Evolutionary conservation across 2,797 vertebrate genomes (phyloP), one percentile per base, ranked within the genome.

Genomic region (Coregonus suidteri): DNA sequence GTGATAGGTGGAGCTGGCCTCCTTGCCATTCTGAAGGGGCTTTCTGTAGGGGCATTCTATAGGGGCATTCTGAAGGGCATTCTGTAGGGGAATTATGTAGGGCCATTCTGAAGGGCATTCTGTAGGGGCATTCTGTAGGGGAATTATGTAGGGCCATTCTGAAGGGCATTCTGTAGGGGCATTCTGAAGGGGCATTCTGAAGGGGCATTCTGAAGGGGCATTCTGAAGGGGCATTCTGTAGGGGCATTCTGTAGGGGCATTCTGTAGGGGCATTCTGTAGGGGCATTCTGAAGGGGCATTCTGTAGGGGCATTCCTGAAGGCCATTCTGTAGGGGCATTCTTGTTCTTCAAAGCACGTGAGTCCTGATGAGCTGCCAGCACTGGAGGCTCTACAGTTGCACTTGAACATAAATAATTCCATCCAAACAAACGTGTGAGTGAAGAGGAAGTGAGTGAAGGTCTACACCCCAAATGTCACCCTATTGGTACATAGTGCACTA

Each of bases 321-420:
- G 31, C 31, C 31, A 34, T 73, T 73, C 78, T 75, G 62, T 83
- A 74, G 52, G 75, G 73, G 67, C 77, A 83, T 77, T 82, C 76
- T 71, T n/a, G 56, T 20, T 76, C 71, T 82, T 86, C 80, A 86
- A 82, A 86, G 75, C n/a, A 72, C 72, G 76, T 65, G 76, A n/a
- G 65, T 52, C 15, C 37, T 76, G 79, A 82, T 75, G 76, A 67
- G 64, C 51, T 74, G 77, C 56, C 65, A 59, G 68, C 51, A 41
- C 1, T 81, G 56, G 65, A 79, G 69, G 54, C 78, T 52, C 71
- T 71, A 68, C 77, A 83, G 77, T 54, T 68, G 69, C 37, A 35
- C 1, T 56, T 77, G 47, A 71, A 83, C 74, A 81, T 34, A 79
- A 85, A 77, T 15, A 41, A 77, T 67, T 77, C 41, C 68, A 83